Evolutionary conservation across 1,140 invertebrate species (phyloP), one percentile per base, ranked within the genome.

Genomic region (Maconellicoccus hirsutus): DNA sequence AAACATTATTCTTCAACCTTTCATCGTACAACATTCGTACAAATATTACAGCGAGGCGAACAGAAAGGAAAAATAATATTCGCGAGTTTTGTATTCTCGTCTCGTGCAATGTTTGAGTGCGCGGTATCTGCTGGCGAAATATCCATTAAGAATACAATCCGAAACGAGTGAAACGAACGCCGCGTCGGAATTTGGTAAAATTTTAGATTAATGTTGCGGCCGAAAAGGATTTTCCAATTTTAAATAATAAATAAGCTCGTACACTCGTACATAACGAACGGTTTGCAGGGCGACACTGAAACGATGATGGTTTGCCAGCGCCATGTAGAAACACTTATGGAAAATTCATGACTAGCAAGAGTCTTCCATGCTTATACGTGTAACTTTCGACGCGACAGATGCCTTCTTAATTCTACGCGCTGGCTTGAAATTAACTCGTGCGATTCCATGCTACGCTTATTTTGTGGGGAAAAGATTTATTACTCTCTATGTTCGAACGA

Each of bases 211-310:
- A 52, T 52, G 42, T 33, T 33, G 42, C 42, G 42, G 42, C 42
- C 42, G n/a, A 52, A 16, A 14, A 19, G 42, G 16, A 19, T 14
- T 52, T 52, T 52, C n/a, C 42, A 19, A 52, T 52, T 52, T 52
- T 52, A 52, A 52, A 52, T 52, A 52, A 52, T 52, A 52, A 52
- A 52, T 52, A 52, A 52, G 42, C 42, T 52, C 42, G 29, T 33
- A n/a, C n/a, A n/a, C n/a, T n/a, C n/a, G 29, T 33, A 33, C 12
- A 33, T 6, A 12, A 33, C 29, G 29, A 33, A 33, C 29, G 42
- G 42, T 52, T 52, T 16, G 42, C 29, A n/a, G 6, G 6, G 42
- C 42, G 42, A 19, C n/a, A 19, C 6, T 14, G n/a, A 52, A 4
- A 52, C 42, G 42, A 8, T 33, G 6, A 52, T 19, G 42, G 42